Conservation (phyloP, 2,797 vertebrate genomes). For the Glyptemys insculpta region DNA sequence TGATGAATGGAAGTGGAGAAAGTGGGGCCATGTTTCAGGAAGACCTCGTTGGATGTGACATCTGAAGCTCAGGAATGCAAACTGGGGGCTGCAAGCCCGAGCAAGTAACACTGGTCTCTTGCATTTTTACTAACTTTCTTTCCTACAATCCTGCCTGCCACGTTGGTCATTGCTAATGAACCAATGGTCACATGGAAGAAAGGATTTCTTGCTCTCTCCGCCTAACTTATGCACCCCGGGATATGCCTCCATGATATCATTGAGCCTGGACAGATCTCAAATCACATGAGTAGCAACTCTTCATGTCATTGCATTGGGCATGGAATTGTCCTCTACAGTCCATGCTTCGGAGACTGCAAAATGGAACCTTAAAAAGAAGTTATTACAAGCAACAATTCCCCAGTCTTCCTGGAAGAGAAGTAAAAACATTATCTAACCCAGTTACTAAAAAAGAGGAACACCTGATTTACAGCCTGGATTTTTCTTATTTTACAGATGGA, state of each 20-base stretch:
- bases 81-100: not conserved
- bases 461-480: not conserved
- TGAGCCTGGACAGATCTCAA: conserved; percentile 10
- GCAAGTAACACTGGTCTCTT: fast-evolving
- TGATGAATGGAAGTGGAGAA: not conserved
- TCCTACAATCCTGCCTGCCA: not conserved
- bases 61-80: not conserved
- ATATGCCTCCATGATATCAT: not conserved
- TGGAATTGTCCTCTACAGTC: no score
- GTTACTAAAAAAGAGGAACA: conserved; percentile 44
- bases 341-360: conserved; percentile 43
- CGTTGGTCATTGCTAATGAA: not conserved
- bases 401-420: conserved; percentile 35
- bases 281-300: conserved; percentile 73
- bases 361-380: conserved; percentile 61
- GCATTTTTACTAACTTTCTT: fast-evolving
- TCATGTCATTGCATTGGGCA: conserved; percentile 33
- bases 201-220: not conserved
- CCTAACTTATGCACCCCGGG: not conserved
- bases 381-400: conserved; percentile 61
- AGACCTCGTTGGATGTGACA: not conserved
- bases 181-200: not conserved
- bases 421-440: conserved; percentile 38
- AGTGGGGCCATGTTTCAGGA: not conserved
- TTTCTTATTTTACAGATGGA: conserved; percentile 27